Evolutionary conservation across 2,113 vertebrate genomes (phyloP), one percentile per base, ranked within the genome.

Genomic region (Saguinus imperator): DNA sequence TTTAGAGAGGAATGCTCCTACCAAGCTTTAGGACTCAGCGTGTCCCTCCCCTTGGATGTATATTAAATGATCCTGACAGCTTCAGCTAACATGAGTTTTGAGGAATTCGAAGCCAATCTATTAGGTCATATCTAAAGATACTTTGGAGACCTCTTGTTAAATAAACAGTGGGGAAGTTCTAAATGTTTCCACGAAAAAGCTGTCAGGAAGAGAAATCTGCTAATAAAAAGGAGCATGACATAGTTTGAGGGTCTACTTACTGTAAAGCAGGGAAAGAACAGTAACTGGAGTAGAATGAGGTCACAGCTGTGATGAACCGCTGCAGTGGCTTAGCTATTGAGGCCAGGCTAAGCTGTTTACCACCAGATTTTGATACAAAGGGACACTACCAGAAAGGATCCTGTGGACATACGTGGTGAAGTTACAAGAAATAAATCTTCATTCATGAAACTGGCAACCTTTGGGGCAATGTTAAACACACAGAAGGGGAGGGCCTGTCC

Each of bases 1-100:
- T 75, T 97, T 89, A 94, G 87, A 95, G 45, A 97, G 58, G 40
- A 84, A 94, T 87, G 79, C 75, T 94, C n/a, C 96, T 64, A 70
- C 57, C 40, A 87, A 61, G 43, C 50, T 70, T 86, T 68, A 92
- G 50, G 82, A 75, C 68, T 73, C n/a, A 83, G 66, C 61, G 20
- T 88, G 40, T 52, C 29, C 68, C 20, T 37, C 55, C 7, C 79
- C 32, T 48, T 87, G 85, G 88, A 64, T 93, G 76, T 79, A 57
- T 75, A 48, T 45, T 94, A 93, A 92, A 73, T 48, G 79, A 94
- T 81, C 68, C 64, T 58, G 66, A 93, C 58, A 95, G 75, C 80
- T 96, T 72, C 25, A 48, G 25, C 89, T 77, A 55, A 86, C 40
- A 80, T 68, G 83, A 95, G n/a, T 94, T 90, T 96, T 96, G 68